These are phyloP conservation scores for Sebastolobus alascanus DNA, from an alignment of 2,797 vertebrate species.

Conservation along the genomic window DNA sequence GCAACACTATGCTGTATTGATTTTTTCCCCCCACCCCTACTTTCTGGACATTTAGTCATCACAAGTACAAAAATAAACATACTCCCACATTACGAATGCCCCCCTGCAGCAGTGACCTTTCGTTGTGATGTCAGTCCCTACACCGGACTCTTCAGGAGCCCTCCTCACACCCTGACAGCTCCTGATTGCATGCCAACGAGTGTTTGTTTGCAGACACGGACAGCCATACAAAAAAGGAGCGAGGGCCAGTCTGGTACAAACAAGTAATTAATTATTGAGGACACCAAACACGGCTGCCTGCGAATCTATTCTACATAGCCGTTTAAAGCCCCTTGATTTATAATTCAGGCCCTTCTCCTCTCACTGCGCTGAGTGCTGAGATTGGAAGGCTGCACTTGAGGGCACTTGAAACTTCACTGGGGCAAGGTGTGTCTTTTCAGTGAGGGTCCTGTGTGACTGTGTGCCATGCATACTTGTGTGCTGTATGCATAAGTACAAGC, in stretches of 20 bases:
- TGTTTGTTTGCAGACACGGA: constrained; percentile 70
- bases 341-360: constrained; percentile 73
- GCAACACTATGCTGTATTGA: too few relatives aligned
- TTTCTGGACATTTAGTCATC: constrained; percentile 1
- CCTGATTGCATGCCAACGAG: constrained; percentile 49
- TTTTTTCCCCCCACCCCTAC: too few relatives aligned
- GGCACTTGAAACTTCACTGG: constrained; percentile 56
- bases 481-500: neutral
- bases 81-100: constrained; percentile 4
- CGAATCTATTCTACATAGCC: constrained; percentile 72
- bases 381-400: constrained; percentile 45
- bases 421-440: constrained; percentile 24
- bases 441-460: constrained; percentile 20
- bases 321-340: constrained; percentile 76
- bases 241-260: constrained; percentile 74
- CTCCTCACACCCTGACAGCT: constrained; percentile 43
- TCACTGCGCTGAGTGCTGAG: constrained; percentile 45
- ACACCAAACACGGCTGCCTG: constrained; percentile 68
- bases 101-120: constrained; percentile 45
- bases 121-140: constrained; percentile 27
- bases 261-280: constrained; percentile 84
- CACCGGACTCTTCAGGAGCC: constrained; percentile 42
- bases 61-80: constrained; percentile 34
- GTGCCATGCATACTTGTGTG: constrained; percentile 10
- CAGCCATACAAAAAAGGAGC: constrained; percentile 50